phyloP scores from a whole-genome alignment of 2,797 vertebrate genomes.

The Perdix hodgsoniae region DNA sequence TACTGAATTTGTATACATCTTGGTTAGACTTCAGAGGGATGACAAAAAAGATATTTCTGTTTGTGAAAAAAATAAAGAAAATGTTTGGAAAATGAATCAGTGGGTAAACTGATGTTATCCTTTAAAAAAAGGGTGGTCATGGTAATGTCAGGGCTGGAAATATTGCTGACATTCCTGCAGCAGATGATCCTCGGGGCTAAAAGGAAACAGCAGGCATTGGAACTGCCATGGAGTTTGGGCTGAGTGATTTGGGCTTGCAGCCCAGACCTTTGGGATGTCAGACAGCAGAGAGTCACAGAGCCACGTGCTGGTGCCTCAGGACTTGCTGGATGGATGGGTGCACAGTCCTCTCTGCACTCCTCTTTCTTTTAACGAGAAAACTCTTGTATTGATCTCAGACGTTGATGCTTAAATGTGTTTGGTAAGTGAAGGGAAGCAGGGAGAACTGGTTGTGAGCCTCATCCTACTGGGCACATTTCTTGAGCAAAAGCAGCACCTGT shows the following conservation, averaged over 20 bases:
- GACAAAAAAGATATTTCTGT: neutral
- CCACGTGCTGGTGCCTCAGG: neutral
- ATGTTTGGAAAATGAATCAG: neutral
- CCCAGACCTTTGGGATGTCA: neutral
- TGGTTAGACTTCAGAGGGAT: neutral
- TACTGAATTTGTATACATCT: neutral
- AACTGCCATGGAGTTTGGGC: neutral
- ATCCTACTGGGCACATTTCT: neutral
- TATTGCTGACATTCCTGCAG: neutral
- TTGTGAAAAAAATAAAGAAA: neutral
- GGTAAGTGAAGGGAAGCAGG: neutral
- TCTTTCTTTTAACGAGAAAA: neutral
- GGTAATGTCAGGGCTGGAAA: neutral
- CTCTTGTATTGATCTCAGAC: neutral
- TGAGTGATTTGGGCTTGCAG: neutral
- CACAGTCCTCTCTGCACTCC: neutral
- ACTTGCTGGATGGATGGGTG: neutral
- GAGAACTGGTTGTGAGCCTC: neutral
- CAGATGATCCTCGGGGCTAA: neutral
- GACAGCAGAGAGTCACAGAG: fast-evolving
- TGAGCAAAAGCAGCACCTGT: constrained; percentile 28
- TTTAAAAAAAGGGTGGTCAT: neutral
- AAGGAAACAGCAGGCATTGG: neutral
- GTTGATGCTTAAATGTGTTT: neutral
- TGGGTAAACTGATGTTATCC: neutral